Percentiles rank a stretch among this genome's conserved stretches.
phyloP scores from a whole-genome alignment of 2,113 vertebrate genomes.

The Vulpes vulpes region DNA sequence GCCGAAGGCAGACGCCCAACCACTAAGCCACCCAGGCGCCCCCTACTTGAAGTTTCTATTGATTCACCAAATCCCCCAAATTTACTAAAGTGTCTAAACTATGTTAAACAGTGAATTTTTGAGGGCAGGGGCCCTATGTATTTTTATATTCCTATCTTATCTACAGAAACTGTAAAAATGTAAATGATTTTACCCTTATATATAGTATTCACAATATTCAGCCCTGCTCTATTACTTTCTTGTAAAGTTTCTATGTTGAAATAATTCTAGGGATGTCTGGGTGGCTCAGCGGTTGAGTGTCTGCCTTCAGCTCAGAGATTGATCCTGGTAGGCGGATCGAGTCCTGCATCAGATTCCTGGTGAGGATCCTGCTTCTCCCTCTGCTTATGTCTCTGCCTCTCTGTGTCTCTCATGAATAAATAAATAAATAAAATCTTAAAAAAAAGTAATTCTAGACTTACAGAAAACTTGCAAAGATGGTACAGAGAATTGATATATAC shows the following conservation, averaged over 20 bases:
- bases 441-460: conserved; percentile 8
- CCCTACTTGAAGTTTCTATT: not conserved
- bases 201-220: not conserved
- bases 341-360: no score
- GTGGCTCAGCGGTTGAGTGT: no score
- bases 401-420: no score
- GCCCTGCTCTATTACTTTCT: not conserved
- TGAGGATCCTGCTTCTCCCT: no score
- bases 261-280: not conserved
- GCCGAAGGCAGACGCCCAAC: no score
- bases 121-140: not conserved
- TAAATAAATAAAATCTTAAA: no score
- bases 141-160: not conserved
- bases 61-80: not conserved
- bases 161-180: not conserved
- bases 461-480: not conserved
- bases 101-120: not conserved
- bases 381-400: no score
- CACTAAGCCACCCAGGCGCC: no score
- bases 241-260: not conserved
- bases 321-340: no score
- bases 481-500: not conserved
- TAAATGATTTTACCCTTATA: not conserved
- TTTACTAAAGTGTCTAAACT: not conserved
- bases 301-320: no score